Conservation (phyloP, 2,888 invertebrate genomes). For the Acleris sparsana region DNA sequence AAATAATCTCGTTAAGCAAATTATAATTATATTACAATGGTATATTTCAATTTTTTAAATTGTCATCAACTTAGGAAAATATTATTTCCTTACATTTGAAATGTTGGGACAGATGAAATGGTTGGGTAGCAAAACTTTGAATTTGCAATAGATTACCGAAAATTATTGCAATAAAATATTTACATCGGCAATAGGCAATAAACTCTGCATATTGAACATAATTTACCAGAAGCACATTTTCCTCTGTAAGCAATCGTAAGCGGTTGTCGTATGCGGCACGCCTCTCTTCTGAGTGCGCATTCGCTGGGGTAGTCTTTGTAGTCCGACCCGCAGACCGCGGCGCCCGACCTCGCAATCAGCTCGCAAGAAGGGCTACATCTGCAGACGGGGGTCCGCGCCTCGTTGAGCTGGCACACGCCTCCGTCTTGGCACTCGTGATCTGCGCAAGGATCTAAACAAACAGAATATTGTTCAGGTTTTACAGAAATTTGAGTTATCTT, state of each 20-base stretch:
- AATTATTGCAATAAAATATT: no score
- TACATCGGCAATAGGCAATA: no score
- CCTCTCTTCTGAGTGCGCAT: conserved; percentile 90
- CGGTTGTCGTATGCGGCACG: conserved; percentile 89
- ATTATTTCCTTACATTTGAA: no score
- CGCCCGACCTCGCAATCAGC: conserved; percentile 86
- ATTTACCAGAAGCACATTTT: conserved; percentile 90
- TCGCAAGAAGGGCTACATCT: conserved; percentile 91
- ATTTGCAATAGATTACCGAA: no score
- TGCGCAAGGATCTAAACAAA: conserved; percentile 90
- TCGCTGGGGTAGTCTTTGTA: conserved; percentile 92
- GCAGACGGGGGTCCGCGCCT: conserved; percentile 89
- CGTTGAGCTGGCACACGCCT: conserved; percentile 92
- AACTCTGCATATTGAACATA: neutral
- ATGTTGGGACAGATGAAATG: no score
- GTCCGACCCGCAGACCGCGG: conserved; percentile 90
- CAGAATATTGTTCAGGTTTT: conserved; percentile 1
- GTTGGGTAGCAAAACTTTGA: no score
- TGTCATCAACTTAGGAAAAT: no score
- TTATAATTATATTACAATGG: no score
- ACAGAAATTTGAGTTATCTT: no score
- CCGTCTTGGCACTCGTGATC: conserved; percentile 90
- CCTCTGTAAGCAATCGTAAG: conserved; percentile 92
- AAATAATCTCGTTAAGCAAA: no score
- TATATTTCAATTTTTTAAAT: no score